phyloP scores from a whole-genome alignment of 2,113 vertebrate genomes.

The Holacanthus passer region DNA sequence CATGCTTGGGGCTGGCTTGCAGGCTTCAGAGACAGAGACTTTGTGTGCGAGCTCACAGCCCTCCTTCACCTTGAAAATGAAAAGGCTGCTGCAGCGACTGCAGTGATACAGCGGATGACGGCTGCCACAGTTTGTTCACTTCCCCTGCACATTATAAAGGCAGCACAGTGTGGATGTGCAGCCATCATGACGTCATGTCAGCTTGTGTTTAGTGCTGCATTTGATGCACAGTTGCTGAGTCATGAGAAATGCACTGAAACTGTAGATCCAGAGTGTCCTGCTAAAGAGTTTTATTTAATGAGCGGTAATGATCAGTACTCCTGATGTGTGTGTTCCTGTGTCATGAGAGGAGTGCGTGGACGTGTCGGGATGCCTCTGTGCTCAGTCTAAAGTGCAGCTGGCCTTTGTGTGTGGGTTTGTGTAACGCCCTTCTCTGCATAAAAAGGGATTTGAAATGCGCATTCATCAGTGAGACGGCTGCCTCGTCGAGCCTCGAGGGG shows the following conservation, averaged over 20 bases:
- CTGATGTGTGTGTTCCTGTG: conserved; percentile 5
- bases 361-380: conserved; percentile 13
- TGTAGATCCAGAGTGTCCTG: not conserved
- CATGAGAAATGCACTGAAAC: conserved; percentile 23
- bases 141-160: not conserved
- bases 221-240: conserved; percentile 56
- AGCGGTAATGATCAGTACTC: conserved; percentile 17
- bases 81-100: conserved; percentile 49
- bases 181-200: conserved; percentile 26
- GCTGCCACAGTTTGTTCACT: conserved; percentile 5
- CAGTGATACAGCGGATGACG: conserved; percentile 11
- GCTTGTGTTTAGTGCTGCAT: not conserved
- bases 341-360: not conserved
- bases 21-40: not conserved
- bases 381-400: conserved; percentile 40
- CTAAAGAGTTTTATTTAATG: conserved; percentile 1
- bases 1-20: not conserved
- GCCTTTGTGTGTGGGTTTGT: conserved; percentile 29
- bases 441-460: conserved; percentile 74
- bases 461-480: conserved; percentile 70
- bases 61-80: conserved; percentile 56
- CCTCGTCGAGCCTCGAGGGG: conserved; percentile 39
- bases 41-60: conserved; percentile 5
- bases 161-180: not conserved
- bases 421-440: conserved; percentile 55